Base-by-base conservation (phyloP, 2,113 vertebrate genomes). In the Ciconia maguari region DNA sequence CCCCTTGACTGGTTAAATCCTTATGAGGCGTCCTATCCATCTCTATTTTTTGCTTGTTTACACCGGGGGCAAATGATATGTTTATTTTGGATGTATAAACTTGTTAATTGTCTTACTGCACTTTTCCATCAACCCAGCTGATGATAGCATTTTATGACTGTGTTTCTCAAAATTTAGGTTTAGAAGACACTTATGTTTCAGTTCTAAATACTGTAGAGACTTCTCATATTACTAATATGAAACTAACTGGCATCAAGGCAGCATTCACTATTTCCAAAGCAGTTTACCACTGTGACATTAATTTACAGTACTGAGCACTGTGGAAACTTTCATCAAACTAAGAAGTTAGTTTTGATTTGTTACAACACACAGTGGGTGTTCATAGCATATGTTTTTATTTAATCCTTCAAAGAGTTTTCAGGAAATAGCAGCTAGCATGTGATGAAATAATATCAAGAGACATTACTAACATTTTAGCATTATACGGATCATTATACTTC, bases 251-350 rank as follows among this genome's bases (percentile, higher is more conserved):
- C 83, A 94, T 83, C 66, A 34, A 68, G 81, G 81, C 89, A 78
- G 30, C 55, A 10, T 84, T 96, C 89, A 55, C 44, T 91, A 3
- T 96, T 96, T 94, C 92, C 96, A 91, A 93, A 96, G 86, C 94
- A 90, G 72, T 83, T 94, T 84, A 82, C 89, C 29, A 3, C 93
- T 71, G 77, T 84, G 94, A 91, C 95, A 68, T 93, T 71, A 86
- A 88, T 94, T 95, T 88, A 54, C 69, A 89, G 76, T 60, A 74
- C 93, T 76, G 80, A 94, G 76, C 69, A 8, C 79, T 78, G 86
- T 89, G 92, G 95, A 96, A 97, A 95, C 83, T 97, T 96, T 95
- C 89, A 91, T 94, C 92, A 95, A 38, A 58, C 83, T 76, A 64
- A 88, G 88, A 88, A 83, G 89, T 95, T 87, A 48, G 57, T 95